Conservation (phyloP, 1,140 invertebrate species). For the Diorhabda elongata region DNA sequence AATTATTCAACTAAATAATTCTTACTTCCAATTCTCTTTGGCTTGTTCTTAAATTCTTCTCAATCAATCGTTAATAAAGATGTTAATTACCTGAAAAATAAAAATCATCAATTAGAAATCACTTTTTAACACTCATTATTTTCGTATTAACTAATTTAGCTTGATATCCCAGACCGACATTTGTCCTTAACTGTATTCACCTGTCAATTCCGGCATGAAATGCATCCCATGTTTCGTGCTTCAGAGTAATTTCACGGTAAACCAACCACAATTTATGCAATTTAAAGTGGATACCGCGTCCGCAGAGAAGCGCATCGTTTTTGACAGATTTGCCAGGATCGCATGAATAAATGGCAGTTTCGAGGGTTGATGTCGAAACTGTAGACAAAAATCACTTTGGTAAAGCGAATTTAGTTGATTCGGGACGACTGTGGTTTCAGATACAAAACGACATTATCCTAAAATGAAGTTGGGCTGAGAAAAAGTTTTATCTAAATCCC, state of each 20-base stretch:
- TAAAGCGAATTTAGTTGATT: conserved; percentile 6
- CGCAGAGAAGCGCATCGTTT: conserved; percentile 1
- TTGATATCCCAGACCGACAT: neutral
- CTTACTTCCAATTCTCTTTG: too few species aligned
- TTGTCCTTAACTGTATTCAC: conserved; percentile 2
- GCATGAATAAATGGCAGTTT: conserved; percentile 7
- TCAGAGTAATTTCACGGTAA: conserved; percentile 9
- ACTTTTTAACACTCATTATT: too few species aligned
- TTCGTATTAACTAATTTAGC: too few species aligned
- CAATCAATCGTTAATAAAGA: too few species aligned
- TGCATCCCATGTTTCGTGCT: conserved; percentile 2
- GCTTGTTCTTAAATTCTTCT: too few species aligned
- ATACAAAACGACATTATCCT: neutral
- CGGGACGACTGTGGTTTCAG: neutral
- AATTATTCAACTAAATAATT: too few species aligned
- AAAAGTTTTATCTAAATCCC: too few species aligned
- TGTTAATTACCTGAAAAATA: too few species aligned
- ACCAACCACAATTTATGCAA: neutral
- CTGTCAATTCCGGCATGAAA: conserved; percentile 1
- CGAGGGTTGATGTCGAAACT: conserved; percentile 7
- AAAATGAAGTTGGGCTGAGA: neutral
- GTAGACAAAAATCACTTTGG: conserved; percentile 5
- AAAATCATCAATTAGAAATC: too few species aligned
- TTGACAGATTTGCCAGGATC: conserved; percentile 4
- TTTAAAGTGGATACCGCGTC: conserved; percentile 8